Conservation (phyloP, 2,888 invertebrate species). For the Teleogryllus oceanicus region DNA sequence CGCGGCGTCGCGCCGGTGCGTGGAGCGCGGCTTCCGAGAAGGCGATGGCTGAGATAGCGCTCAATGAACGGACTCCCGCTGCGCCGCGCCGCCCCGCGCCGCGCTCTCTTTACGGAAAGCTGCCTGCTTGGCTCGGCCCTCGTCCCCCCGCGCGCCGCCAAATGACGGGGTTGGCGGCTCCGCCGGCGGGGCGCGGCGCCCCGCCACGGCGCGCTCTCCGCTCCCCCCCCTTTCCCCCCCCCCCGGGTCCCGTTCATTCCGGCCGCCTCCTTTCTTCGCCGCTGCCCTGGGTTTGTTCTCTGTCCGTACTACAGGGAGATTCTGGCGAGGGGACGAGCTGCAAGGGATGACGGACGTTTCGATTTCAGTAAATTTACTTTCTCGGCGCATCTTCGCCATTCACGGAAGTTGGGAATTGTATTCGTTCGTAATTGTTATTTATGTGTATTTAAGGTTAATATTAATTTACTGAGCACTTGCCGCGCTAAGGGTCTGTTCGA, state of each 20-base stretch:
- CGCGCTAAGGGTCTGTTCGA: no score
- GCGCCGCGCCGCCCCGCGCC: background rate
- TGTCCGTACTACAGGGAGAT: no score
- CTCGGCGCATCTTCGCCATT: no score
- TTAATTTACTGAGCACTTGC: no score
- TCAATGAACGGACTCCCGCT: background rate
- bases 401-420: no score
- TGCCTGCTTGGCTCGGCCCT: background rate
- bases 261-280: background rate
- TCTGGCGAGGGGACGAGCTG: no score
- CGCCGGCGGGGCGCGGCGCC: background rate
- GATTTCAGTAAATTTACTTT: no score
- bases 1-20: no score
- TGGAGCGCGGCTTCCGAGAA: background rate
- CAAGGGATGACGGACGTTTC: no score
- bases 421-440: no score
- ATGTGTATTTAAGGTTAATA: no score
- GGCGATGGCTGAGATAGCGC: background rate
- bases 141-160: background rate
- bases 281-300: background rate
- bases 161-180: background rate
- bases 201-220: background rate
- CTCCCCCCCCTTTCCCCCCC: background rate
- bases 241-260: background rate
- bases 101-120: background rate